Percentiles rank a stretch among this genome's conserved stretches.
Conservation (phyloP, 2,797 vertebrate genomes). For the Diceros bicornis region DNA sequence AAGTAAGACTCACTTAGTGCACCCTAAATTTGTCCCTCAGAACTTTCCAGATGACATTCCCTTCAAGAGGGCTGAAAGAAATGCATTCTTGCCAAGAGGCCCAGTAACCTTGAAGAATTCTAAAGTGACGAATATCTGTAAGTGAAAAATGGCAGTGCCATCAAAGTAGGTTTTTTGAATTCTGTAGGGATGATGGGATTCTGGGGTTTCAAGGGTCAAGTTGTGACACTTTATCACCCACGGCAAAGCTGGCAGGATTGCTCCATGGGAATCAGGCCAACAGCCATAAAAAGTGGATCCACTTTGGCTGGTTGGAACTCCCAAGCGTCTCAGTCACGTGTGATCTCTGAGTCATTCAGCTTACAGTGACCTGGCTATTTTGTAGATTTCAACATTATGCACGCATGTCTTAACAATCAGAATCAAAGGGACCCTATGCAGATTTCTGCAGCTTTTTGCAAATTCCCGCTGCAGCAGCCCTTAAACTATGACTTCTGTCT, state of each 20-base stretch:
- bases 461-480: neutral
- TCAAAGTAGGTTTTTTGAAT: neutral
- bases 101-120: neutral
- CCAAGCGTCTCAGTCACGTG: neutral
- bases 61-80: neutral
- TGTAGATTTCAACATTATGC: neutral
- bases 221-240: neutral
- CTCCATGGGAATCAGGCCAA: neutral
- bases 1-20: neutral
- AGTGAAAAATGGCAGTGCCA: neutral
- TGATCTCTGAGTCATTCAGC: neutral
- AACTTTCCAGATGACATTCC: neutral
- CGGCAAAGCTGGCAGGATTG: neutral
- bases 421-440: too few species aligned
- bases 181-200: neutral
- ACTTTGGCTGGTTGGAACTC: neutral
- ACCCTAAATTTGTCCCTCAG: neutral
- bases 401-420: neutral
- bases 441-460: neutral
- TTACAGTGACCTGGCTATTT: neutral
- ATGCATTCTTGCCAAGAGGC: neutral
- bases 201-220: too few species aligned
- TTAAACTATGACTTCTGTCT: neutral
- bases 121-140: neutral
- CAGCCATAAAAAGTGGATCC: accelerated